These are phyloP conservation scores for Hiodon tergisus DNA, from an alignment of 2,113 vertebrate genomes.

Conservation along the genomic window DNA sequence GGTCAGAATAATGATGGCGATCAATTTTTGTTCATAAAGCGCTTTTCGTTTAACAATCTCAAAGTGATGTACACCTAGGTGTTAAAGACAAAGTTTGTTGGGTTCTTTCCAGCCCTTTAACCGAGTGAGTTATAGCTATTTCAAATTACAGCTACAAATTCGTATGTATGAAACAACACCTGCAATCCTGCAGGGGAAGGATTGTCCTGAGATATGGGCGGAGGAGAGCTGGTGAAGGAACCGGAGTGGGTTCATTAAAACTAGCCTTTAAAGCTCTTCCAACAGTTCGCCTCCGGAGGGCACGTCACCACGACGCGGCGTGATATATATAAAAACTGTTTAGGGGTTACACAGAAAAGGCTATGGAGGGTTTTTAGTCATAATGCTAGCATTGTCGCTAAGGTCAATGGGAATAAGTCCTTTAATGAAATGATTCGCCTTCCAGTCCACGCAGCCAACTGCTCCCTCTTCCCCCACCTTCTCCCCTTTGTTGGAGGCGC, in stretches of 20 bases:
- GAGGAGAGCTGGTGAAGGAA: too few species aligned
- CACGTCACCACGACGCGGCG: constrained; percentile 9
- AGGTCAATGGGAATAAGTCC: constrained; percentile 48
- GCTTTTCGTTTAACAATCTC: too few species aligned
- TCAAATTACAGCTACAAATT: too few species aligned
- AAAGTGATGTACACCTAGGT: too few species aligned
- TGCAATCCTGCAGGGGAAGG: neutral
- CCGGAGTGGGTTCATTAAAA: neutral
- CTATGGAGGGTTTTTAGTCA: constrained; percentile 38
- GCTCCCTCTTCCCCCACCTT: constrained; percentile 26
- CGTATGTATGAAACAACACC: neutral
- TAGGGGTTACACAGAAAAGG: constrained; percentile 27
- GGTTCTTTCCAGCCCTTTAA: too few species aligned
- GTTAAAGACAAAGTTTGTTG: too few species aligned
- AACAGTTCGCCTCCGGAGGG: neutral
- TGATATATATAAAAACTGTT: constrained; percentile 35
- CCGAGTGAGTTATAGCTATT: too few species aligned
- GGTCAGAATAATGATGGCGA: too few species aligned
- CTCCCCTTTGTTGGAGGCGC: constrained; percentile 33
- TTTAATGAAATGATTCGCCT: constrained; percentile 70
- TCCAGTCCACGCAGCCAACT: constrained; percentile 48
- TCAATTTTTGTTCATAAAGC: too few species aligned
- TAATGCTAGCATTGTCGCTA: constrained; percentile 46
- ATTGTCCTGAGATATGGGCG: too few species aligned
- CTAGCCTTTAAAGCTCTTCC: neutral